A percentile compares a stretch with the other conserved stretches of the same genome.
Evolutionary conservation across 2,113 vertebrate genomes (phyloP).

Genomic region (Phaetusa simplex): DNA sequence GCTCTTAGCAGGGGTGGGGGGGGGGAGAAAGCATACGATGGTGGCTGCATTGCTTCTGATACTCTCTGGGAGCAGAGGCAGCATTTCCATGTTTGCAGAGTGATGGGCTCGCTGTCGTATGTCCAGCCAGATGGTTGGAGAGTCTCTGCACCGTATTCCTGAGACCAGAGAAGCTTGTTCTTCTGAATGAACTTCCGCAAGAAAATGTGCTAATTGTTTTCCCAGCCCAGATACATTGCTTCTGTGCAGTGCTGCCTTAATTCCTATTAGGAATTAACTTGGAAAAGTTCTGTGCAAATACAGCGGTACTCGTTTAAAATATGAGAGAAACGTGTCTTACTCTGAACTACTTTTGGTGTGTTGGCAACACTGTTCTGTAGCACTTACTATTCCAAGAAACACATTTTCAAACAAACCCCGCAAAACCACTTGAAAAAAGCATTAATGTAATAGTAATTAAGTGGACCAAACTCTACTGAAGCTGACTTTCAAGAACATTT

Average conservation of each 20-base stretch:
- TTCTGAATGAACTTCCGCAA: not conserved
- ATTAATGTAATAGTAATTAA: not conserved
- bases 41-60: not conserved
- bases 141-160: not conserved
- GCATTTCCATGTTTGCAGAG: not conserved
- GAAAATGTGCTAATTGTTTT: not conserved
- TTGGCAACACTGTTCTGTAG: not conserved
- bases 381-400: not conserved
- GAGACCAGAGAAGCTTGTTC: not conserved
- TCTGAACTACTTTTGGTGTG: not conserved
- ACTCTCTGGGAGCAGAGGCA: not conserved
- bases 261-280: not conserved
- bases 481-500: not conserved
- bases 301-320: not conserved
- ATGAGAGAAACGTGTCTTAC: not conserved
- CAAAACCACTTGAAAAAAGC: not conserved
- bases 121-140: not conserved
- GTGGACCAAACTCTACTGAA: not conserved
- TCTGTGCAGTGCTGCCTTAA: not conserved
- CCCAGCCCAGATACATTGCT: not conserved
- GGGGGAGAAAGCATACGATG: no score
- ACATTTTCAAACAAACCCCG: not conserved
- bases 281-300: not conserved
- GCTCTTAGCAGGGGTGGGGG: not conserved
- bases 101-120: not conserved